Base-by-base conservation (phyloP, 2,797 vertebrate genomes). In the Myotis myotis region DNA sequence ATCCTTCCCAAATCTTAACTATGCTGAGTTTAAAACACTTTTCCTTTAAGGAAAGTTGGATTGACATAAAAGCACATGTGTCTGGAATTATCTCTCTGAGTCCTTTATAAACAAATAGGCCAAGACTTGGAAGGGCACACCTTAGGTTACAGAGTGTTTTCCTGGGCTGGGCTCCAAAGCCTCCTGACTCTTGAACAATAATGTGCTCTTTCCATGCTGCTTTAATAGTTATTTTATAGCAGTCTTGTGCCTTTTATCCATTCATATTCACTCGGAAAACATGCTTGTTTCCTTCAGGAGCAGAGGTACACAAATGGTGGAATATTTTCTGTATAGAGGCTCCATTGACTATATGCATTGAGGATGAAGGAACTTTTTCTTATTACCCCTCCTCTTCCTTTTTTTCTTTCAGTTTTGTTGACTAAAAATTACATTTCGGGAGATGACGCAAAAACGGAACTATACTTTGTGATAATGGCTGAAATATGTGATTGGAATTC, bases 121-220 rank as follows among this genome's bases (percentile, higher is more conserved):
- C 25, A 19, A 51, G 92, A 60, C 87, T 90, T 95, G 93, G 92
- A 89, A 82, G 93, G 81, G 80, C 81, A 28, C 81, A 93, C 95
- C 89, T 93, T 90, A 28, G 57, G 84, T 89, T 94, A 41, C 84
- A 53, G 76, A 84, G 74, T 86, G 85, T 94, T 96, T 95, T 94
- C 86, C 94, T 96, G 96, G 96, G 96, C 94, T 93, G 96, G 87
- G 55, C 74, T 94, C 95, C 94, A 90, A 33, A 75, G 84, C 95
- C 96, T 94, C 95, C 97, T 85, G 94, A 94, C 80, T 95, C 94
- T 74, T 81, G 81, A 95, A 96, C 93, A 97, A 94, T 89, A 80
- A 87, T 60, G 23, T 84, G 89, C 88, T 95, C 75, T 97, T 96
- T 87, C 93, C 89, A 51, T 68, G 84, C 76, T 87, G 47, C 76